Evolutionary conservation across 2,888 invertebrate genomes (phyloP).

Genomic region (Doris montereyensis): DNA sequence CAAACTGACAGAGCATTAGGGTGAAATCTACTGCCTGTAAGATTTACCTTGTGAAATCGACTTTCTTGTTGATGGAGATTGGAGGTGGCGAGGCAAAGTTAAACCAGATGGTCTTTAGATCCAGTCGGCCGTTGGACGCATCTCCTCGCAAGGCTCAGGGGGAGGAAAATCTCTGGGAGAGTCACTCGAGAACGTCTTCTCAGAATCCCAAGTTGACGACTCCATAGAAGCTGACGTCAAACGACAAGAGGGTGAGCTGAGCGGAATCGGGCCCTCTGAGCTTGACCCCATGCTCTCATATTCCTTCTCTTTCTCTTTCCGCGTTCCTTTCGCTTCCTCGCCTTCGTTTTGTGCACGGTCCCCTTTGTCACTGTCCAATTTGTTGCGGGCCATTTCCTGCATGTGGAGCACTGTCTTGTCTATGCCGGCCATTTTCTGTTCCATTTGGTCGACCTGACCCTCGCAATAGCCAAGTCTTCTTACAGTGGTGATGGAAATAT

Average conservation of each 20-base stretch:
- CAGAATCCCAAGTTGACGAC: conserved; percentile 55
- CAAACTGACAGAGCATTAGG: background rate
- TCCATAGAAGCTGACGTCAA: conserved; percentile 42
- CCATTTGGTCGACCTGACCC: conserved; percentile 50
- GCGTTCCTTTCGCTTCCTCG: background rate
- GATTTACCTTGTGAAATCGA: conserved; percentile 86
- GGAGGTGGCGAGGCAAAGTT: conserved; percentile 97
- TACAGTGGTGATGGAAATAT: conserved; percentile 85
- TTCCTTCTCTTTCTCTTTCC: conserved; percentile 28
- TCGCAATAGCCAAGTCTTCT: conserved; percentile 73
- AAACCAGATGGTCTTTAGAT: conserved; percentile 93
- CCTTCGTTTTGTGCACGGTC: background rate
- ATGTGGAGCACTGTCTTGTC: conserved; percentile 46
- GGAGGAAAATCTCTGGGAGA: conserved; percentile 41
- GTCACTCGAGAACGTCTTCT: conserved; percentile 37
- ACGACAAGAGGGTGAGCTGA: conserved; percentile 43
- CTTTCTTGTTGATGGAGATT: conserved; percentile 92
- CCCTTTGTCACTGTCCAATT: conserved; percentile 45
- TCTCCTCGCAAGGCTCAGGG: conserved; percentile 67
- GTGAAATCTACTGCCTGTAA: background rate
- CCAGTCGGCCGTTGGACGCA: conserved; percentile 85
- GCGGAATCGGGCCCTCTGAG: conserved; percentile 47
- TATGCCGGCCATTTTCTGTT: conserved; percentile 54
- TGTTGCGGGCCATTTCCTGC: conserved; percentile 49
- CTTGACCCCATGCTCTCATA: conserved; percentile 39